phyloP scores from a whole-genome alignment of 2,113 vertebrate genomes.

The Melozone crissalis region DNA sequence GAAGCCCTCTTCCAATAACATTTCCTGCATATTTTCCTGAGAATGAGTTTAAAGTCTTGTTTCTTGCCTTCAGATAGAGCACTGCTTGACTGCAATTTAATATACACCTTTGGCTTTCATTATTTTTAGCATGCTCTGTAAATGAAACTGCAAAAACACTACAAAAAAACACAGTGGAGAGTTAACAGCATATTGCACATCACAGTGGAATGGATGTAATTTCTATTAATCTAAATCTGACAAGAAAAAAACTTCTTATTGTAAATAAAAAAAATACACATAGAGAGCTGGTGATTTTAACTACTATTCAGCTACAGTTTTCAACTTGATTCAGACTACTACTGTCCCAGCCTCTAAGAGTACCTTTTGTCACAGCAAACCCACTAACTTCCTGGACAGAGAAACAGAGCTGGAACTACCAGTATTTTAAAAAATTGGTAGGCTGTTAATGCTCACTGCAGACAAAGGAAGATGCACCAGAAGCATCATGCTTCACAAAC shows the following conservation, averaged over 20 bases:
- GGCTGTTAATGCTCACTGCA: neutral
- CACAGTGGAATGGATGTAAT: neutral
- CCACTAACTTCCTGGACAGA: neutral
- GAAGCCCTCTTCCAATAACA: neutral
- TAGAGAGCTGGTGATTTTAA: neutral
- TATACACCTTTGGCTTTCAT: neutral
- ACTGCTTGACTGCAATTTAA: neutral
- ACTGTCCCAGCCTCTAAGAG: neutral
- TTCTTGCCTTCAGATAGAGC: neutral
- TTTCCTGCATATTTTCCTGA: neutral
- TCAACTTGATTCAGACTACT: neutral
- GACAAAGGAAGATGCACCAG: neutral
- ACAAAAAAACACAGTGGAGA: neutral
- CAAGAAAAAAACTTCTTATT: neutral
- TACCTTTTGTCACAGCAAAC: constrained; percentile 17
- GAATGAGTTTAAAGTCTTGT: neutral
- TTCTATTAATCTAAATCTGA: neutral
- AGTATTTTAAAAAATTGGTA: neutral
- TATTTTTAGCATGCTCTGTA: neutral
- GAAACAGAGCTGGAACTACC: neutral
- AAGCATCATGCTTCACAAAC: neutral
- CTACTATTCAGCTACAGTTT: neutral
- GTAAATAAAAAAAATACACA: neutral
- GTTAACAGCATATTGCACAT: neutral
- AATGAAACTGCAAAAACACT: neutral